Evolutionary conservation across 2,113 vertebrate genomes (phyloP), one percentile per base, ranked within the genome.

Genomic region (Balaeniceps rex): DNA sequence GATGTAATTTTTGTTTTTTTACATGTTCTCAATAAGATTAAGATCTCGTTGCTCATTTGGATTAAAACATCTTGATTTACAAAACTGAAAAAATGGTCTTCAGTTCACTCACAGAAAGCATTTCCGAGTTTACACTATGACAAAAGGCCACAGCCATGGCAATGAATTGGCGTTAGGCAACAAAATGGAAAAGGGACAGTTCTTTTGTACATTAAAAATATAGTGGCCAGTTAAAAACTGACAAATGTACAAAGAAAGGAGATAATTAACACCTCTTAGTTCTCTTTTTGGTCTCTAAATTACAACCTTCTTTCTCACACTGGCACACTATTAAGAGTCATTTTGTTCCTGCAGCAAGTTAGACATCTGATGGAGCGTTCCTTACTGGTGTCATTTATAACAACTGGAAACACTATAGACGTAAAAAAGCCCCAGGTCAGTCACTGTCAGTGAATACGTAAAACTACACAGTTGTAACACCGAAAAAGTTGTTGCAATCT

Each of bases 211-310:
- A 25, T 70, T 91, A 75, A 87, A 90, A 94, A 77, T 76, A 93
- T 25, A 93, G 61, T 6, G 36, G 36, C 40, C 80, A 71, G 77
- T 82, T 90, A 68, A 77, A 93, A 92, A 92, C 14, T 72, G 94
- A 95, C 74, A 93, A 93, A 61, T 9, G 34, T 64, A 94, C 83
- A 93, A 97, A 88, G 52, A 40, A 69, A 93, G 47, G 63, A 92
- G 88, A 95, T 93, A 95, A 97, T 96, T 92, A 97, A 90, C 65
- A 68, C 65, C 84, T 88, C 72, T 68, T 79, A 14, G 34, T 87
- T 86, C 55, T 79, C 90, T 87, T 95, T 95, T 93, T 95, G 88
- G 92, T 87, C 58, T 81, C 88, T 81, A 94, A 95, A 96, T 94
- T 97, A 93, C 63, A 97, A 86, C 68, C 47, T 92, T 87, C 92